These are phyloP conservation scores for Hylaea fasciaria DNA, from an alignment of 2,888 invertebrate species.

Conservation along the genomic window DNA sequence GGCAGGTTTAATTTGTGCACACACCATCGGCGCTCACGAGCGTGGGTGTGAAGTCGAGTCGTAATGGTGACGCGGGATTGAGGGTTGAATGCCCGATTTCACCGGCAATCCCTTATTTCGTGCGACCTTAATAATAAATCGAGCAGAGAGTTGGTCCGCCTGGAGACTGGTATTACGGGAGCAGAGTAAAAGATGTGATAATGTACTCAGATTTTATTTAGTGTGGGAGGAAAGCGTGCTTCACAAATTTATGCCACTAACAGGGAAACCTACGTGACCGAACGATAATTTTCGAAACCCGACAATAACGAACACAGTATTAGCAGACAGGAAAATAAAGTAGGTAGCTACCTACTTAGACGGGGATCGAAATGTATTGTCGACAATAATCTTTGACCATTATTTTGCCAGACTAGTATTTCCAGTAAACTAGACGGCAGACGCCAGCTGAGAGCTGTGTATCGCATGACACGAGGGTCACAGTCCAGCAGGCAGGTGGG, in stretches of 20 bases:
- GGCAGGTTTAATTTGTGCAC: slow-evolving; percentile 26
- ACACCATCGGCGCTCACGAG: slow-evolving; percentile 17
- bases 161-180: slow-evolving; percentile 9
- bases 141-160: slow-evolving; percentile 22
- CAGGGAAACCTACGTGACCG: too few species aligned
- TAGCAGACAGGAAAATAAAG: too few species aligned
- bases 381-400: too few species aligned
- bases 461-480: slow-evolving; percentile 16
- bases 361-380: too few species aligned
- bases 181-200: slow-evolving; percentile 3
- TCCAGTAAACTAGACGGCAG: too few species aligned
- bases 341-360: too few species aligned
- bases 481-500: slow-evolving; percentile 28
- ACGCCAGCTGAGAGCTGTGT: slow-evolving; percentile 2
- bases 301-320: too few species aligned
- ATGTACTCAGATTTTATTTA: slow-evolving; percentile 1
- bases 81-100: slow-evolving; percentile 27
- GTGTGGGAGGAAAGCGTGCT: not conserved
- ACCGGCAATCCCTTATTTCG: slow-evolving; percentile 25
- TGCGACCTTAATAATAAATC: slow-evolving; percentile 34
- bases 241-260: too few species aligned
- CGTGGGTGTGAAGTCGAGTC: slow-evolving; percentile 29
- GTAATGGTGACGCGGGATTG: slow-evolving; percentile 17
- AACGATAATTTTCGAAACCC: too few species aligned
- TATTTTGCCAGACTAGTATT: too few species aligned